Base-by-base conservation (phyloP, 2,888 invertebrate genomes). In the Cryptocephalus primarius region DNA sequence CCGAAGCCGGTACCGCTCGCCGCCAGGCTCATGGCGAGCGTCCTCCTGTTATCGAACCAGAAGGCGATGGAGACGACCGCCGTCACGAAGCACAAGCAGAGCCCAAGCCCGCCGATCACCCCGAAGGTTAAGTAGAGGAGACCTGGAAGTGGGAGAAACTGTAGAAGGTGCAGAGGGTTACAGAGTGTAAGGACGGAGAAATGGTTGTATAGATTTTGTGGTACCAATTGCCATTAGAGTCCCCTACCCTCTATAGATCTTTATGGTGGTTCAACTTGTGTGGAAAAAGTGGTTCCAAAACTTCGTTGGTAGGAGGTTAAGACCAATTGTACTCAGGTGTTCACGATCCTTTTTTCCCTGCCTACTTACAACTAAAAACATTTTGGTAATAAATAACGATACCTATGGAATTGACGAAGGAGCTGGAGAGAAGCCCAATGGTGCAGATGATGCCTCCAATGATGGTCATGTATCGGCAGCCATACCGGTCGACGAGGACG, bases 41-140 rank as follows among this genome's bases (percentile, higher is more conserved):
- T 86, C 38, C 91, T 76, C 61, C 83, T 85, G 66, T 87, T 87
- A 60, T 92, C 90, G 68, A 93, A 93, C 85, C 92, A 93, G 65
- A 88, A 91, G 8, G 92, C 91, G 49, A 93, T 88, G 47, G 88
- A 86, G 4, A 92, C 91, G 8, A 92, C 91, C 4, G 91, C 90
- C 4, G 91, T 88, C 10, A 92, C 90, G 65, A 89, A 92, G 44
- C 88, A 88, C 43, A 88, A 69, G 9, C 89, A 88, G 51, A 92
- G 72, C 1, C 92, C 92, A 48, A 91, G 67, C 1, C 92, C 91
- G 43, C 89, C 84, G 12, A 90, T 79, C 1, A 91, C 78, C 31
- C 91, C 91, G 64, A 91, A 91, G 1, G 89, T 90, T 44, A 92
- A 63, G 74, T 85, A 87, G 73, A 90, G 79, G 72, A 84, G 76